A percentile compares a stretch with the other conserved stretches of the same genome.
Evolutionary conservation across 1,140 invertebrate species (phyloP).

Genomic region (Euwallacea fornicatus): DNA sequence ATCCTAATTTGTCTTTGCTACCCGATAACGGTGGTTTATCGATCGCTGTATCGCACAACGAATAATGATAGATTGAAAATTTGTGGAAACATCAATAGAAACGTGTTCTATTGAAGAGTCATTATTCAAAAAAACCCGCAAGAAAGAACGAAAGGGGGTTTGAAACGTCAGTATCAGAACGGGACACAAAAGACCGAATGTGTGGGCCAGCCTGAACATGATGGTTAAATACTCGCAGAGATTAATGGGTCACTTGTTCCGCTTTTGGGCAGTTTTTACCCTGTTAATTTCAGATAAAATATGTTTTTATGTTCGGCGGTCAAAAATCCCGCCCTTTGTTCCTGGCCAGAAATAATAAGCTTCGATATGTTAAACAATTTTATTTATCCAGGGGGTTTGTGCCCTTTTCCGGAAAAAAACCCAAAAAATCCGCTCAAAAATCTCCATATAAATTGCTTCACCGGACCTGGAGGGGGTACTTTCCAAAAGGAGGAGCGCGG

Average conservation of each 20-base stretch:
- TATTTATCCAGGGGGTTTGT: neutral
- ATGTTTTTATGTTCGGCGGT: conserved; percentile 9
- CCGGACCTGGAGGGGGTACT: neutral
- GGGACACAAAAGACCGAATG: conserved; percentile 24
- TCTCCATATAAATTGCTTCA: conserved; percentile 26
- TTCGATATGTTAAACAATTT: neutral
- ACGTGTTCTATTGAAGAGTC: conserved; percentile 9
- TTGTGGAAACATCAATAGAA: neutral
- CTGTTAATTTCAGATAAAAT: conserved; percentile 26
- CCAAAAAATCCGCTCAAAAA: conserved; percentile 10
- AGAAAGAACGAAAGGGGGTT: conserved; percentile 7
- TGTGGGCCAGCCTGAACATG: conserved; percentile 27
- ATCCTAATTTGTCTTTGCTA: conserved; percentile 19
- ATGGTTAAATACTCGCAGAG: conserved; percentile 31
- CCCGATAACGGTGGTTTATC: conserved; percentile 13
- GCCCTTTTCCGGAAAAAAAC: neutral
- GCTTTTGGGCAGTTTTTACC: conserved; percentile 27
- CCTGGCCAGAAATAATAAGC: neutral
- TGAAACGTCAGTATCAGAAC: conserved; percentile 29
- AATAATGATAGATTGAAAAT: conserved; percentile 9
- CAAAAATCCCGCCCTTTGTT: conserved; percentile 1
- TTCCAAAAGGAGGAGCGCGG: conserved; percentile 2
- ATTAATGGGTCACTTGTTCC: conserved; percentile 32
- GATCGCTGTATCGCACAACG: conserved; percentile 1
- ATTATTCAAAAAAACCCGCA: conserved; percentile 18